Percentiles rank a stretch among this genome's conserved stretches.
phyloP scores from a whole-genome alignment of 2,113 vertebrate species.

The Arenaria interpres region DNA sequence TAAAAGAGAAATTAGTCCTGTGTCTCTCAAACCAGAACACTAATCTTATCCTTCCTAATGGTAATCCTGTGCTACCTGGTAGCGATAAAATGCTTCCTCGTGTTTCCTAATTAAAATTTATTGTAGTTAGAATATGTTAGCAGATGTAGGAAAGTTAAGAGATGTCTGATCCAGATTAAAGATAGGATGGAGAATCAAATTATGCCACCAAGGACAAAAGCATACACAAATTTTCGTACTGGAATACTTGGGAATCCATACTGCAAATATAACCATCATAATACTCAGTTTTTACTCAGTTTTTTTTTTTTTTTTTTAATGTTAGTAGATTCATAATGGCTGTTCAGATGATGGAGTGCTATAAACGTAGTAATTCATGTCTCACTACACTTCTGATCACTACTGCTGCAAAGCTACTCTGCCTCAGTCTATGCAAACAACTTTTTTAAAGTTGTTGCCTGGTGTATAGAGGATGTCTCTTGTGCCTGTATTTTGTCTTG shows the following conservation, averaged over 20 bases:
- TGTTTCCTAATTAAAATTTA: neutral
- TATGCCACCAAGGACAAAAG: neutral
- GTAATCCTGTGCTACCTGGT: neutral
- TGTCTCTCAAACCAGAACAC: neutral
- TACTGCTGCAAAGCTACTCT: neutral
- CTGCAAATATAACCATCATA: neutral
- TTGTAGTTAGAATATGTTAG: neutral
- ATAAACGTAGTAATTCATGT: neutral
- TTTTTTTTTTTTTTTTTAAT: neutral
- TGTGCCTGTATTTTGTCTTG: neutral
- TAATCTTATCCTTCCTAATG: neutral
- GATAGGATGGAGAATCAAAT: neutral
- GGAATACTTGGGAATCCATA: neutral
- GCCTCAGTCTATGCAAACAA: neutral
- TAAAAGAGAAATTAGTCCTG: neutral
- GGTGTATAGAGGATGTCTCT: neutral
- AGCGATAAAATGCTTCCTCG: neutral
- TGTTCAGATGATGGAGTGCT: neutral
- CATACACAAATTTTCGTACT: neutral
- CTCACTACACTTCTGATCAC: neutral
- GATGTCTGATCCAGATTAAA: neutral
- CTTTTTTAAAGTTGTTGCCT: neutral
- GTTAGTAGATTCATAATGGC: neutral
- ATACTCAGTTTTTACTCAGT: neutral
- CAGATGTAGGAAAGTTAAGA: neutral